Evolutionary conservation across 2,113 vertebrate genomes (phyloP), one percentile per base, ranked within the genome.

Genomic region (Cyphomyrus plagiostoma): DNA sequence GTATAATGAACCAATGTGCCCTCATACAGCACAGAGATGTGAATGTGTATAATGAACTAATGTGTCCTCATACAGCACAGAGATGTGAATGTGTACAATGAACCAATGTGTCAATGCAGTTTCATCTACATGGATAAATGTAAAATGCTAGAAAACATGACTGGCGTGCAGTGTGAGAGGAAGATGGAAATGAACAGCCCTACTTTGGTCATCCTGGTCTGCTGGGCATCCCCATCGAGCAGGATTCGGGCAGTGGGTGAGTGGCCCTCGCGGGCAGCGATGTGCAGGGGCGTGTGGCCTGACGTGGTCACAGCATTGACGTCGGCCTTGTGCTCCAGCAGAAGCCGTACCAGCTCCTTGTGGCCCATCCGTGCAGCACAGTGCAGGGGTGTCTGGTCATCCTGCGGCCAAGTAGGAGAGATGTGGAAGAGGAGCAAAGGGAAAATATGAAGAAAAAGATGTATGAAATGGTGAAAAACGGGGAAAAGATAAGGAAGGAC

Each of bases 361-460:
- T 99, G 98, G 77, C 98, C 98, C 0, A 98, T 97, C 21, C 98
- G 98, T 62, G 98, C 97, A 0, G 98, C 98, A 92, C 98, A 99
- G 96, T 99, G 97, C 92, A 99, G 94, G 0, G 98, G 98, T 0
- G 98, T 99, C 95, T 99, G 98, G 92, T 99, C 98, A 0, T 99
- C 98, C 98, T 98, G 93, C 9, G 17, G 80, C 49, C 2, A 70
- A 84, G 13, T 86, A 15, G 46, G 11, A 87, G 45, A 80, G 45
- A 56, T 35, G 58, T 11, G n/a, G n/a, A 4, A 58, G 50, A 13
- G 66, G 70, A 30, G 9, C n/a, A 66, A 66, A 66, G 62, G 45
- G 13, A 50, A 8, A 62, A 70, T 0, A 11, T 15, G n/a, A 26
- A 46, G 45, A 85, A 10, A n/a, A n/a, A 0, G 42, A 58, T 66